A percentile compares a stretch with the other conserved stretches of the same genome.
These are phyloP conservation scores for Drosophila rufa DNA, from an alignment of 1,140 invertebrate species.

Conservation along the genomic window DNA sequence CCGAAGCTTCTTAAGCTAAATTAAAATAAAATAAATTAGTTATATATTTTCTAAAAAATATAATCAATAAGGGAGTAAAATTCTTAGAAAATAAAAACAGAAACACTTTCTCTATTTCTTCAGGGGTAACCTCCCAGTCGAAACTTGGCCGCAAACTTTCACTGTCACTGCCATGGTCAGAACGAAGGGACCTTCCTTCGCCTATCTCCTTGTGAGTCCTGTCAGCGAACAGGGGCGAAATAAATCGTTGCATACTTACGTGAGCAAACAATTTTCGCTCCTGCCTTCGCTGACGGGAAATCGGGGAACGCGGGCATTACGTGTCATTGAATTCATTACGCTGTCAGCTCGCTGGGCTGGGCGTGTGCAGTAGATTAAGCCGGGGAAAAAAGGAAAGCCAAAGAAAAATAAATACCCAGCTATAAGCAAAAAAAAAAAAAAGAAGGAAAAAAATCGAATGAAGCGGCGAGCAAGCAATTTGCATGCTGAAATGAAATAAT, in stretches of 20 bases:
- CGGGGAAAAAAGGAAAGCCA: conserved; percentile 18
- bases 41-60: no score
- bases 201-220: conserved; percentile 6
- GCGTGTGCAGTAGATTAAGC: conserved; percentile 31
- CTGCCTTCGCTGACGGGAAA: conserved; percentile 30
- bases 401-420: neutral
- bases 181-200: conserved; percentile 16
- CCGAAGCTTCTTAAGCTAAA: no score
- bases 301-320: conserved; percentile 44
- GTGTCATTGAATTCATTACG: conserved; percentile 79
- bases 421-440: no score
- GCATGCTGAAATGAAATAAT: conserved; percentile 70
- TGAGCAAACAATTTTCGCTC: conserved; percentile 62
- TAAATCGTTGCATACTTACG: conserved; percentile 79
- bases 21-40: neutral
- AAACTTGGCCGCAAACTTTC: neutral
- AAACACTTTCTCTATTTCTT: neutral
- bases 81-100: neutral
- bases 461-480: conserved; percentile 11
- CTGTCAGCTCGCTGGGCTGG: conserved; percentile 50
- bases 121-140: conserved; percentile 7
- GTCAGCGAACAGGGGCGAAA: conserved; percentile 54
- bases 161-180: conserved; percentile 24
- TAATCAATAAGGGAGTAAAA: no score
- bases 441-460: neutral